phyloP scores from a whole-genome alignment of 1,140 invertebrate species.

The Calliopsis andreniformis region DNA sequence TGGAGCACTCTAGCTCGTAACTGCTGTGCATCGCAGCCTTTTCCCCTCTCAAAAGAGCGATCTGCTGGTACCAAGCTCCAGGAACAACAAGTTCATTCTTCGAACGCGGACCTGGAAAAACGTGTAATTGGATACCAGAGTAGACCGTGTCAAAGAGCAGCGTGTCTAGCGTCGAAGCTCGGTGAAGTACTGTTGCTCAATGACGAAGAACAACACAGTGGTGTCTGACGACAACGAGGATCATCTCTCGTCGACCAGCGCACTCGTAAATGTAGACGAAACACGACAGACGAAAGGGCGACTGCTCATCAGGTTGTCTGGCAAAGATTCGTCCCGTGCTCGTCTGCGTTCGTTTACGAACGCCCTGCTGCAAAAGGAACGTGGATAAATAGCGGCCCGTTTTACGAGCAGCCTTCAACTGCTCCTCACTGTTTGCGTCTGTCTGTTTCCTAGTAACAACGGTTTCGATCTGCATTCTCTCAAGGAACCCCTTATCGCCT shows the following conservation, averaged over 20 bases:
- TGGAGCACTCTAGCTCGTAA: background rate
- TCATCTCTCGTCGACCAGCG: background rate
- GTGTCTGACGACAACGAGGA: background rate
- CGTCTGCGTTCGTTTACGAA: constrained; percentile 47
- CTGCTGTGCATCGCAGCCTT: too few species aligned
- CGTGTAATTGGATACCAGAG: background rate
- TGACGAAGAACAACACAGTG: background rate
- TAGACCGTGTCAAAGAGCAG: background rate
- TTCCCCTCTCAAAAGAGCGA: too few species aligned
- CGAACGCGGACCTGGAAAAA: background rate
- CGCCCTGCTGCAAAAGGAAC: constrained; percentile 10
- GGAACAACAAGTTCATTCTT: background rate
- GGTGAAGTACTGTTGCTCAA: background rate
- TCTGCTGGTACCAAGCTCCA: background rate
- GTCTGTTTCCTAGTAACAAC: background rate
- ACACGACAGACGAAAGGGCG: background rate
- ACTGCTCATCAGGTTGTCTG: constrained; percentile 1
- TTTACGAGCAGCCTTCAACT: constrained; percentile 28
- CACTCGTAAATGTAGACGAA: background rate
- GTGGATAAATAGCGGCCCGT: constrained; percentile 47
- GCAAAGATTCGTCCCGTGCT: background rate
- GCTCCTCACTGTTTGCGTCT: background rate
- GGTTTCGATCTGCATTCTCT: constrained; percentile 1
- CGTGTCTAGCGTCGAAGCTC: too few species aligned
- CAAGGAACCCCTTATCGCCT: background rate